These are phyloP conservation scores for Trachelus troglodyta DNA, from an alignment of 2,888 invertebrate species.

Conservation along the genomic window DNA sequence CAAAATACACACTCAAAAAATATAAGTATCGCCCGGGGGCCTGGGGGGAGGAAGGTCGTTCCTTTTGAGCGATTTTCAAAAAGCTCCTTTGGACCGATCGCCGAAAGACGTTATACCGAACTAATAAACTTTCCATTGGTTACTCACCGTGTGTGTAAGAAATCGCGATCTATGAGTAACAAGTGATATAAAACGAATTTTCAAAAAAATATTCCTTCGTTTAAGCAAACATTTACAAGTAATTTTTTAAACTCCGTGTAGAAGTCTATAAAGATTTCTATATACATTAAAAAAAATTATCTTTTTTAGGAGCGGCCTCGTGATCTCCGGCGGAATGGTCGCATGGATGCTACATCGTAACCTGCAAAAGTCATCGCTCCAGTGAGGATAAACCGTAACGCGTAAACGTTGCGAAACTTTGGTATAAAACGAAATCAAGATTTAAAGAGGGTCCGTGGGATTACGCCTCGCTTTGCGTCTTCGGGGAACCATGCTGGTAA, in stretches of 20 bases:
- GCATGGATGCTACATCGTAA: conserved; percentile 43
- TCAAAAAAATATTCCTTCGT: background rate
- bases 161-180: background rate
- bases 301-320: conserved; percentile 47
- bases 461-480: background rate
- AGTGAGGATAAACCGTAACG: background rate
- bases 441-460: background rate
- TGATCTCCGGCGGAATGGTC: conserved; percentile 45
- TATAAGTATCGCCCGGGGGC: background rate
- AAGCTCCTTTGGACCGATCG: background rate
- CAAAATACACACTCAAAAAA: background rate
- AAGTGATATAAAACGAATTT: background rate
- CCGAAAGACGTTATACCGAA: background rate
- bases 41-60: background rate
- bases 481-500: background rate
- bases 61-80: background rate
- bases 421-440: background rate
- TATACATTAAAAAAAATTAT: conserved; percentile 10
- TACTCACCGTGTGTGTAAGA: background rate
- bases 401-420: background rate
- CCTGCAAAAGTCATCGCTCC: conserved; percentile 5
- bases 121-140: background rate
- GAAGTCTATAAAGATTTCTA: background rate
- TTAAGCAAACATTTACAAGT: too few relatives aligned
- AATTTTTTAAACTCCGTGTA: background rate